Evolutionary conservation across 1,140 invertebrate species (phyloP), one percentile per base, ranked within the genome.

Genomic region (Gonatopus flavifemur): DNA sequence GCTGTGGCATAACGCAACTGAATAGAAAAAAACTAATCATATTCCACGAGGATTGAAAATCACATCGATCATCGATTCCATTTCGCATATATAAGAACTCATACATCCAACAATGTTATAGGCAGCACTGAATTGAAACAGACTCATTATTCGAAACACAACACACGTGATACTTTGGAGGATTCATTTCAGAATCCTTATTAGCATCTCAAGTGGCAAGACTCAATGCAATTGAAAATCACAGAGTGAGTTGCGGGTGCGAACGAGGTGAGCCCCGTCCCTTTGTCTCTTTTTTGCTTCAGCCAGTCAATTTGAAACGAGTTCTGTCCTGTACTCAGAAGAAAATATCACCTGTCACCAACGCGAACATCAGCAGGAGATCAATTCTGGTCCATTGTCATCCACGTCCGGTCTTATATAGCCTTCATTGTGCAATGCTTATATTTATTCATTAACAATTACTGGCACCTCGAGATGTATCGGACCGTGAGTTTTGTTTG

Each of bases 391-490:
- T 45, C 51, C 50, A 62, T 64, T 64, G 56, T 67, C 48, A 58
- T 54, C 62, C 55, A 55, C 61, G 55, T 67, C 62, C 65, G 63
- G 57, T 55, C 40, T 20, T 40, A 53, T 66, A 62, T 59, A 47
- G 49, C 47, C 35, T 22, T 56, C 53, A 61, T 62, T 67, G 58
- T 66, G 45, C 46, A 18, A 21, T 40, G 53, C 65, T 69, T 64
- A 66, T 69, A 67, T 69, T 66, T 67, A 69, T 67, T 69, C 65
- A 69, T 69, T 64, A 67, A 63, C 64, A 68, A 68, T 68, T 68
- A 68, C 60, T 54, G 40, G 19, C 31, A 12, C 18, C 40, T 38
- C 47, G 47, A 39, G 57, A 43, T 47, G 57, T 64, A 45, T 42
- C 32, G 16, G 18, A 13, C 19, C 24, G 35, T 18, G 37, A 33